phyloP scores from a whole-genome alignment of 2,888 invertebrate species.

The Sericinus montela region DNA sequence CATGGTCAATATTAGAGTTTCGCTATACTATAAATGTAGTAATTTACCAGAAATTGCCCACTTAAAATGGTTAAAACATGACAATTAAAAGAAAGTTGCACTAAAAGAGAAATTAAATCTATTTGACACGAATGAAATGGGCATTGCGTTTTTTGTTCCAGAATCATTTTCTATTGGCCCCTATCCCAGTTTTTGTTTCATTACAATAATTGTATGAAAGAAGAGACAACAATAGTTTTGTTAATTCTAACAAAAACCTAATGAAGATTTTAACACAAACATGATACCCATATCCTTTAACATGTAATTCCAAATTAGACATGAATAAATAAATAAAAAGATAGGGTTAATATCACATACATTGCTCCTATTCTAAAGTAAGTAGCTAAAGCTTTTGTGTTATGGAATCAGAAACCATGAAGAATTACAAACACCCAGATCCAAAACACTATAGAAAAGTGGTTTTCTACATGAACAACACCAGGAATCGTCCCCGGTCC shows the following conservation, averaged over 20 bases:
- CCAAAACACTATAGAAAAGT: too few species aligned
- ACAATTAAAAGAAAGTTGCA: neutral
- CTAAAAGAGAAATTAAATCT: conserved; percentile 6
- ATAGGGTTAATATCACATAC: too few species aligned
- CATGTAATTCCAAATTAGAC: too few species aligned
- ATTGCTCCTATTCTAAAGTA: too few species aligned
- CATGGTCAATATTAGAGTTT: neutral
- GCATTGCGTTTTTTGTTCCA: neutral
- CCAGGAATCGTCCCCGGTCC: too few species aligned
- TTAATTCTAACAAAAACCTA: neutral
- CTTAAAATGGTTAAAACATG: too few species aligned
- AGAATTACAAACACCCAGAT: too few species aligned
- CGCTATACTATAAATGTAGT: neutral
- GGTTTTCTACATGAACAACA: too few species aligned
- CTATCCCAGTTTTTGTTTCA: conserved; percentile 3
- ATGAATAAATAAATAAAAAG: too few species aligned
- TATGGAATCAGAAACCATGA: too few species aligned
- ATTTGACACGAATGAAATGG: conserved; percentile 12
- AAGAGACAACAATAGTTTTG: neutral
- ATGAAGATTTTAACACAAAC: neutral
- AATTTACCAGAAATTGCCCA: neutral
- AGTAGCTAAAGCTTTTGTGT: too few species aligned
- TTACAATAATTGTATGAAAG: conserved; percentile 1
- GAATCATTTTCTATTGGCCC: neutral
- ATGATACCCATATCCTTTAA: too few species aligned